Conservation (phyloP, 2,888 invertebrate species). For the Xestia ashworthii region DNA sequence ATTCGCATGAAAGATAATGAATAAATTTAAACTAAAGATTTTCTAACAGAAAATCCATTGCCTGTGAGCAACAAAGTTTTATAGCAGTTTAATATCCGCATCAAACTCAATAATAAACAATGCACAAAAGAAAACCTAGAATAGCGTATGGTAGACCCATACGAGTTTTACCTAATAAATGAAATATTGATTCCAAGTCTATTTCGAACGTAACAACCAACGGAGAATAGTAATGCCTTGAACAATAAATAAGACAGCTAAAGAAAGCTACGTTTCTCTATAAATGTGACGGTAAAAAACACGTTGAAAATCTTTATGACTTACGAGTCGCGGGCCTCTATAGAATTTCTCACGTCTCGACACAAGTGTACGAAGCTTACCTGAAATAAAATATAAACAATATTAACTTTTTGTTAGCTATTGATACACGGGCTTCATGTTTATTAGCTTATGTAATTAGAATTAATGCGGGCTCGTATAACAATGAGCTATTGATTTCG, state of each 20-base stretch:
- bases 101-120: slow-evolving; percentile 27
- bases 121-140: slow-evolving; percentile 7
- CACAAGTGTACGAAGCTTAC: slow-evolving; percentile 66
- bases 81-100: slow-evolving; percentile 25
- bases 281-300: slow-evolving; percentile 61
- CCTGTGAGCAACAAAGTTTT: background rate
- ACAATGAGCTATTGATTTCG: slow-evolving; percentile 46
- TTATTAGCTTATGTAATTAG: slow-evolving; percentile 27
- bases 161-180: slow-evolving; percentile 25
- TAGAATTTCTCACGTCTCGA: slow-evolving; percentile 74
- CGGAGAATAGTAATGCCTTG: slow-evolving; percentile 39
- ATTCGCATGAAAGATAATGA: slow-evolving; percentile 7
- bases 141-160: slow-evolving; percentile 1
- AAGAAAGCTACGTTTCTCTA: slow-evolving; percentile 61
- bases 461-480: slow-evolving; percentile 28
- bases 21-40: background rate
- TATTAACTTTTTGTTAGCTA: slow-evolving; percentile 47
- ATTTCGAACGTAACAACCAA: slow-evolving; percentile 32
- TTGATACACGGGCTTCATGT: slow-evolving; percentile 9
- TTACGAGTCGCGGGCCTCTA: slow-evolving; percentile 64
- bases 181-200: slow-evolving; percentile 24
- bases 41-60: slow-evolving; percentile 8
- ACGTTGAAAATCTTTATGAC: slow-evolving; percentile 71
- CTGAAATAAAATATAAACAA: slow-evolving; percentile 67
- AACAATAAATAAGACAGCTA: slow-evolving; percentile 53